phyloP scores from a whole-genome alignment of 2,797 vertebrate species.

The Acipenser oxyrinchus region DNA sequence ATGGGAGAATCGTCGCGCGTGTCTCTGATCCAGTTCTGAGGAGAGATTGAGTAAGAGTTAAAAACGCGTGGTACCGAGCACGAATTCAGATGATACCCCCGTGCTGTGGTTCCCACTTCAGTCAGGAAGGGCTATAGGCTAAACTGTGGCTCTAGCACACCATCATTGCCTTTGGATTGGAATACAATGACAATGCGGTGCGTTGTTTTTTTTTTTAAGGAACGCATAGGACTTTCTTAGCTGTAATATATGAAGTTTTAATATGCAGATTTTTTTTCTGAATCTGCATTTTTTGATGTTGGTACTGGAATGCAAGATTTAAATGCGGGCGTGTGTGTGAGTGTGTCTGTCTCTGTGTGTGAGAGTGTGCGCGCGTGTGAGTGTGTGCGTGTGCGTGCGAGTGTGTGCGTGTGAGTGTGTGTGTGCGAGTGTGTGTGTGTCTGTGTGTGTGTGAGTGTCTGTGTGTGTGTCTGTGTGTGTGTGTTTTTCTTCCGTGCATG shows the following conservation, averaged over 20 bases:
- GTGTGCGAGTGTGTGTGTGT: no score
- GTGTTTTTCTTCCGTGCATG: no score
- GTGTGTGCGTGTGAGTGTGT: no score
- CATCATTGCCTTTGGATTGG: neutral
- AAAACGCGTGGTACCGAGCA: constrained; percentile 42
- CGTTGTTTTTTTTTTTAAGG: constrained; percentile 18
- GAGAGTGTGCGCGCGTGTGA: neutral
- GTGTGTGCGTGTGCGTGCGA: neutral
- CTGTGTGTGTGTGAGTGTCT: no score
- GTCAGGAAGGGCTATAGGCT: no score
- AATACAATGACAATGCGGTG: constrained; percentile 27
- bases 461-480: no score
- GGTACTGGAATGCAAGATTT: neutral
- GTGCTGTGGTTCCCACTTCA: neutral
- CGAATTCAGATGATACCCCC: constrained; percentile 10
- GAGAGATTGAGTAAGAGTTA: constrained; percentile 30
- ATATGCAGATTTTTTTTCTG: no score
- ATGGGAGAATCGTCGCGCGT: constrained; percentile 36
- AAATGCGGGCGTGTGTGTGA: constrained; percentile 8
- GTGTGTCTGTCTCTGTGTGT: neutral
- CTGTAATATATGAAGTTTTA: no score
- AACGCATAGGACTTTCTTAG: neutral
- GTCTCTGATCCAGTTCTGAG: constrained; percentile 19
- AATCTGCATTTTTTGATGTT: no score
- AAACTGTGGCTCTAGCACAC: no score